Conservation (phyloP, 1,140 invertebrate genomes). For the Pararge aegeria region DNA sequence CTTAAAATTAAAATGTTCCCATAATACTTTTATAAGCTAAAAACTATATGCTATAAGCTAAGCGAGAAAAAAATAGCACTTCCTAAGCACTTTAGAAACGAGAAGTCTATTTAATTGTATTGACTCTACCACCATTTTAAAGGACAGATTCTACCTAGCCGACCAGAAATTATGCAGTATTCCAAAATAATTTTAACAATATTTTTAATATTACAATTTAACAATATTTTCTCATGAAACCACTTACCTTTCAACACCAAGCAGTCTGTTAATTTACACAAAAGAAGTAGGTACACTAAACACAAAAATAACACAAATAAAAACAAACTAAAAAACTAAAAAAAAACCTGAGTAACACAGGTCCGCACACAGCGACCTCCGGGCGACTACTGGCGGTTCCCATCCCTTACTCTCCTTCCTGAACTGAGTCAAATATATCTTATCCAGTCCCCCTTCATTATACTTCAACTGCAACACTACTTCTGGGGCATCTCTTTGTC, state of each 20-base stretch:
- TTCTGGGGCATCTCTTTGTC: slow-evolving; percentile 49
- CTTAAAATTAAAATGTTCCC: no score
- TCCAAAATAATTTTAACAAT: no score
- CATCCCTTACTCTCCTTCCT: slow-evolving; percentile 37
- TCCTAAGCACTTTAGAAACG: no score
- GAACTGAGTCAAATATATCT: slow-evolving; percentile 72
- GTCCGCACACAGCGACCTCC: slow-evolving; percentile 57
- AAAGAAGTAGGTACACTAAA: slow-evolving; percentile 24
- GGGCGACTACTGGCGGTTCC: slow-evolving; percentile 49
- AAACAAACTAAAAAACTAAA: slow-evolving; percentile 40
- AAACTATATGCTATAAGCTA: no score
- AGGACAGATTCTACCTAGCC: no score
- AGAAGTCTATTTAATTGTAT: no score
- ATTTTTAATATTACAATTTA: no score
- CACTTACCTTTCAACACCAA: slow-evolving; percentile 7
- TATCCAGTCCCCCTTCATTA: slow-evolving; percentile 61
- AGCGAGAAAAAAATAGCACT: no score
- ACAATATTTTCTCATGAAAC: no score
- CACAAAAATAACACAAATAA: slow-evolving; percentile 31
- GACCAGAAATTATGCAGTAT: no score
- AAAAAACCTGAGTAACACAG: slow-evolving; percentile 63
- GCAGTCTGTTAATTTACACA: slow-evolving; percentile 11
- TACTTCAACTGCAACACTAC: slow-evolving; percentile 71
- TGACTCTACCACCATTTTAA: no score
- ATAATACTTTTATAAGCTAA: no score